phyloP scores from a whole-genome alignment of 2,888 invertebrate genomes.

The Himalopsyche japonica region DNA sequence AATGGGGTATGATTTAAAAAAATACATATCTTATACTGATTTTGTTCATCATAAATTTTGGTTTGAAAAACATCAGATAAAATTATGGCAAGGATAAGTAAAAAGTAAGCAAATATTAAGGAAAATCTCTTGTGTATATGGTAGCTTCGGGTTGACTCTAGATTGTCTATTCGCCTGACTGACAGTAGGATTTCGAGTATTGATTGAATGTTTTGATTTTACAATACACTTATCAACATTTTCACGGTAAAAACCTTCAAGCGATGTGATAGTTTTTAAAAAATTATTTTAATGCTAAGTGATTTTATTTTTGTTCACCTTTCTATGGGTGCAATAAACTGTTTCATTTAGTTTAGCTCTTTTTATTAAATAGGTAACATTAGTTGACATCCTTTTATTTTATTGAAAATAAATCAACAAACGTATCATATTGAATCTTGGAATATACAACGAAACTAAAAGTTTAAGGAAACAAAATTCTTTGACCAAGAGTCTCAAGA shows the following conservation, averaged over 20 bases:
- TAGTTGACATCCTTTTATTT: neutral
- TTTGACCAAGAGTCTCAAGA: too few relatives aligned
- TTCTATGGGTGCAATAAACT: neutral
- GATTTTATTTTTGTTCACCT: neutral
- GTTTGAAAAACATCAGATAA: too few relatives aligned
- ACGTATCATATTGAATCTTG: too few relatives aligned
- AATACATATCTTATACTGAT: too few relatives aligned
- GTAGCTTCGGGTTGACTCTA: neutral
- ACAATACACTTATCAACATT: neutral
- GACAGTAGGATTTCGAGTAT: neutral
- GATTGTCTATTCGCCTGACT: neutral
- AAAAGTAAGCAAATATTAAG: too few relatives aligned
- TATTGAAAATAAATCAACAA: neutral
- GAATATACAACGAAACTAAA: too few relatives aligned
- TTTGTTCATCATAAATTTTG: too few relatives aligned
- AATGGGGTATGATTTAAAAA: too few relatives aligned
- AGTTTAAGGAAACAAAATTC: too few relatives aligned
- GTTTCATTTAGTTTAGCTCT: neutral
- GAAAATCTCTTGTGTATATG: neutral
- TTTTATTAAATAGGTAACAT: neutral
- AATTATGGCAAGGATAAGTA: too few relatives aligned
- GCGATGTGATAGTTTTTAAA: neutral
- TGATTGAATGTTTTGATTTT: conserved; percentile 10
- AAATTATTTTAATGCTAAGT: neutral
- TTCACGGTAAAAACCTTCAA: neutral